Evolutionary conservation across 2,888 invertebrate genomes (phyloP), one percentile per base, ranked within the genome.

Genomic region (Aphodius granarius): DNA sequence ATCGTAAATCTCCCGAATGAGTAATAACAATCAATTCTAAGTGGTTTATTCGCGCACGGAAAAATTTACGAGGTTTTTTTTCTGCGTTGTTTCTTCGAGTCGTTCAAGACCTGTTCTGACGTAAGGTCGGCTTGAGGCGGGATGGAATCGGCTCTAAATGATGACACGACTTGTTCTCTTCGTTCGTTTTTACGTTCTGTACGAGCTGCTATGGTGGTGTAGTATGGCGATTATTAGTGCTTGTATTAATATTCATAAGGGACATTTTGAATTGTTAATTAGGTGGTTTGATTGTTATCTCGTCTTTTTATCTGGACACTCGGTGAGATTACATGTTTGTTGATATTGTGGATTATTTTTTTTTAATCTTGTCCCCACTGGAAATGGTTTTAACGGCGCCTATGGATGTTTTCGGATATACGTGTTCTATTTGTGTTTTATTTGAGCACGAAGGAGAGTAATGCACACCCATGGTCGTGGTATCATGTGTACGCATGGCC

Each of bases 1-100:
- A 43, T 43, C 43, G 43, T 43, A 43, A 43, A 43, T 43, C 43
- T 43, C 13, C 9, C 1, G 43, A 43, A 43, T 43, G 43, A 43
- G 2, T 43, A 43, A 43, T 43, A 43, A 43, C 43, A 43, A 43
- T 43, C 43, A 13, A 43, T 6, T 9, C 43, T n/a, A n/a, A n/a
- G 18, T 5, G 6, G 64, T 5, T 16, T 9, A 64, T 17, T 15
- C 16, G 18, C 5, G 66, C 66, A 21, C 1, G 66, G 20, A 66
- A 66, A 66, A n/a, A 66, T 21, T 66, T 66, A 21, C 66, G 66
- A 21, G n/a, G 20, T 16, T 66, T 21, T 66, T 66, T 19, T n/a
- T n/a, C n/a, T n/a, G n/a, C n/a, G n/a, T n/a, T n/a, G n/a, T n/a
- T n/a, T n/a, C n/a, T 64, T 43, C 43, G 43, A 1, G 13, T 43